phyloP scores from a whole-genome alignment of 2,113 vertebrate genomes.

The Sphyrna mokarran region DNA sequence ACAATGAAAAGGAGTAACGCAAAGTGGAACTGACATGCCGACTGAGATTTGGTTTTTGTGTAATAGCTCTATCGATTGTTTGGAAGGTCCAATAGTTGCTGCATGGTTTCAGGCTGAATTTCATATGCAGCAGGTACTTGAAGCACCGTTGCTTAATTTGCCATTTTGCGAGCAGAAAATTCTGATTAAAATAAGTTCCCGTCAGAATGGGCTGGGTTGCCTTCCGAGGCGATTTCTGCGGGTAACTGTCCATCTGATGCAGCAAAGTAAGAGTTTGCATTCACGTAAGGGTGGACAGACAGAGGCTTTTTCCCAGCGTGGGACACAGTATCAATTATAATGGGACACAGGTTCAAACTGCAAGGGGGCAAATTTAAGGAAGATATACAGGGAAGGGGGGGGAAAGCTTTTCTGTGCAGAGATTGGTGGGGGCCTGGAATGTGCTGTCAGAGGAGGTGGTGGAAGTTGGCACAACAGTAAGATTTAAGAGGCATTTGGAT shows the following conservation, averaged over 20 bases:
- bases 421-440: too few relatives aligned
- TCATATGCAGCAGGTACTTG: too few relatives aligned
- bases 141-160: background rate
- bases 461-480: too few relatives aligned
- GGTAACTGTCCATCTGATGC: background rate
- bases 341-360: too few relatives aligned
- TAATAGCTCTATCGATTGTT: conserved; percentile 35
- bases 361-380: too few relatives aligned
- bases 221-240: background rate
- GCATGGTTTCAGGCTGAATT: background rate
- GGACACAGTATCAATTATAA: too few relatives aligned
- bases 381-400: too few relatives aligned
- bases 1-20: conserved; percentile 35
- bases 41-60: conserved; percentile 34
- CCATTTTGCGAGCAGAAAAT: background rate
- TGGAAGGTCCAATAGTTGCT: background rate
- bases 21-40: conserved; percentile 33
- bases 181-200: background rate
- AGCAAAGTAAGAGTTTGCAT: background rate
- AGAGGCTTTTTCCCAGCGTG: too few relatives aligned
- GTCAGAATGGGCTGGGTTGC: background rate
- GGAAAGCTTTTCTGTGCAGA: too few relatives aligned
- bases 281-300: background rate
- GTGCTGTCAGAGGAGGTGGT: too few relatives aligned
- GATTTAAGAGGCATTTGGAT: too few relatives aligned